These are phyloP conservation scores for Silurus lanzhouensis DNA, from an alignment of 2,797 vertebrate genomes.

Conservation along the genomic window DNA sequence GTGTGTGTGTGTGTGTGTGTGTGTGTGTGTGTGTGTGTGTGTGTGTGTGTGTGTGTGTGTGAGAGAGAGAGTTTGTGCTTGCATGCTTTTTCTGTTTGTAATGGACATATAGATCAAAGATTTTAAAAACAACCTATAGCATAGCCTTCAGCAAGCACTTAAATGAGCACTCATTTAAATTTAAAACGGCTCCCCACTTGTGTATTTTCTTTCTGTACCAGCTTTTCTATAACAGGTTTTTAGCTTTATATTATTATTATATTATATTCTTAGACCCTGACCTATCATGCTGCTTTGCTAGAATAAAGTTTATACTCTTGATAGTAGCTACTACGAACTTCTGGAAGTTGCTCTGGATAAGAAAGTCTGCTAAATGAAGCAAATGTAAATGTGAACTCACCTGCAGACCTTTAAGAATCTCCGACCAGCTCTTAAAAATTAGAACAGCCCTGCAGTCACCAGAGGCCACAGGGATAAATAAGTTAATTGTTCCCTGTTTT, in stretches of 20 bases:
- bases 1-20: not conserved
- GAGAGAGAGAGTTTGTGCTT: not conserved
- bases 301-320: not conserved
- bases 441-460: not conserved
- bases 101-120: not conserved
- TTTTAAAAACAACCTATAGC: constrained; percentile 5
- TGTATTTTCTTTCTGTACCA: not conserved
- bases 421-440: not conserved
- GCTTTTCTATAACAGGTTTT: not conserved
- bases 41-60: not conserved
- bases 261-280: no score
- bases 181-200: not conserved
- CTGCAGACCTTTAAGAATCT: not conserved
- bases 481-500: not conserved
- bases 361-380: not conserved
- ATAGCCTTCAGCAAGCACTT: not conserved
- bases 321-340: not conserved
- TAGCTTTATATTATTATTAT: not conserved
- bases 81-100: not conserved
- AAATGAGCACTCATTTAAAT: constrained; percentile 5
- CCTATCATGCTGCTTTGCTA: not conserved
- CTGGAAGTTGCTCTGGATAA: not conserved
- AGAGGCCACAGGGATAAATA: no score
- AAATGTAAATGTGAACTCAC: not conserved
- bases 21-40: not conserved